Conservation (phyloP, 2,888 invertebrate genomes). For the Taenaris catops region DNA sequence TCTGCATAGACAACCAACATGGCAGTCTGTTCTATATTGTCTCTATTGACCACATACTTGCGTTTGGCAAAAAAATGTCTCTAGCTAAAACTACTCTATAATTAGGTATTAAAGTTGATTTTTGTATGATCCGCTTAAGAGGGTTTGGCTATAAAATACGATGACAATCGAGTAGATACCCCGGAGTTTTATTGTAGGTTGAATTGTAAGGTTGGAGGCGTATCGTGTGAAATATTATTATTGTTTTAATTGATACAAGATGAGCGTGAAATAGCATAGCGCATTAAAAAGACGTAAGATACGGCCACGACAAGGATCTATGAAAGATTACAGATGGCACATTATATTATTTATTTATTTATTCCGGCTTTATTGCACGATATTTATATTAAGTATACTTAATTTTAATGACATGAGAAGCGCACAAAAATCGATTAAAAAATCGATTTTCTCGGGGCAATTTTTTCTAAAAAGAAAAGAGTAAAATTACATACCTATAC, state of each 20-base stretch:
- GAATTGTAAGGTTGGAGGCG: constrained; percentile 32
- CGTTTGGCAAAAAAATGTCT: constrained; percentile 29
- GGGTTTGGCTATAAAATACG: constrained; percentile 36
- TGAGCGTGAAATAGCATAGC: constrained; percentile 25
- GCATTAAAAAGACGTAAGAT: constrained; percentile 15
- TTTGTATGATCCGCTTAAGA: constrained; percentile 21
- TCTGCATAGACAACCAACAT: constrained; percentile 64
- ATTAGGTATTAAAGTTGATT: constrained; percentile 22
- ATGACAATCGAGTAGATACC: constrained; percentile 53
- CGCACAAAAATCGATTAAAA: too few species aligned
- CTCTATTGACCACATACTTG: constrained; percentile 51
- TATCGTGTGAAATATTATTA: constrained; percentile 30
- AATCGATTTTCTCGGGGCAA: too few species aligned
- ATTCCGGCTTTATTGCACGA: too few species aligned
- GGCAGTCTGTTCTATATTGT: constrained; percentile 64
- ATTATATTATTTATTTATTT: too few species aligned
- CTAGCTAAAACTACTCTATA: constrained; percentile 6
- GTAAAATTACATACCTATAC: too few species aligned
- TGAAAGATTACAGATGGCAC: too few species aligned
- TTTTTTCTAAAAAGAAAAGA: too few species aligned
- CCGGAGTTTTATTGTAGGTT: constrained; percentile 50
- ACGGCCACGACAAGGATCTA: background rate
- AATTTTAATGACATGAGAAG: too few species aligned
- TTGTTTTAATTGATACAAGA: constrained; percentile 35
- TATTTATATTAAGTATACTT: too few species aligned